phyloP scores from a whole-genome alignment of 2,113 vertebrate genomes.

The Eleginops maclovinus region DNA sequence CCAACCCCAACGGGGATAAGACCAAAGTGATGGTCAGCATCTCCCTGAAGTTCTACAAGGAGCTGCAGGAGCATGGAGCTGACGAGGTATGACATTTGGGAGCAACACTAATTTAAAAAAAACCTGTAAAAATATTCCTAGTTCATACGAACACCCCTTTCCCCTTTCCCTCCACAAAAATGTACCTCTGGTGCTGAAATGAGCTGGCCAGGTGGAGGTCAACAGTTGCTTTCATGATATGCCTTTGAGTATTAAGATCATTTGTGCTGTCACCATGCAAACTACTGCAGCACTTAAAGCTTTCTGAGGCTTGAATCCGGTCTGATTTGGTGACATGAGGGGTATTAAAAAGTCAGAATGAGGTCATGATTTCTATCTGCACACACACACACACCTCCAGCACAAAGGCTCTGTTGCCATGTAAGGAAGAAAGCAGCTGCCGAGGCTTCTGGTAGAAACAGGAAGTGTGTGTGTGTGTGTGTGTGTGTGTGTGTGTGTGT shows the following conservation, averaged over 20 bases:
- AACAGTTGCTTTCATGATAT: not conserved
- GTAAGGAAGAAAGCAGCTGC: constrained; percentile 79
- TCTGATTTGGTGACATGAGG: not conserved
- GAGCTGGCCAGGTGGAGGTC: not conserved
- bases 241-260: not conserved
- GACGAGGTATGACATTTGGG: constrained; percentile 87
- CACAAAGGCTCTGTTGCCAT: constrained; percentile 65
- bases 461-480: constrained; percentile 65
- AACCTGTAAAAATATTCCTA: not conserved
- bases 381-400: constrained; percentile 12
- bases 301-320: no score
- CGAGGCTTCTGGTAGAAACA: constrained; percentile 67
- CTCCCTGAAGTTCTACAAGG: constrained; percentile 99
- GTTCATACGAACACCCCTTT: no score
- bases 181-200: no score
- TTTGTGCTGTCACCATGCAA: not conserved
- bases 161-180: no score
- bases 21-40: constrained; percentile 99
- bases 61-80: constrained; percentile 96
- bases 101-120: not conserved
- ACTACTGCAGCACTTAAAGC: not conserved
- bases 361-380: constrained; percentile 10
- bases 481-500: constrained; percentile 2
- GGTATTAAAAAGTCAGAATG: not conserved
- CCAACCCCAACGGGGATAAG: constrained; percentile 98